phyloP scores from a whole-genome alignment of 2,113 vertebrate species.

The Pluvialis apricaria region DNA sequence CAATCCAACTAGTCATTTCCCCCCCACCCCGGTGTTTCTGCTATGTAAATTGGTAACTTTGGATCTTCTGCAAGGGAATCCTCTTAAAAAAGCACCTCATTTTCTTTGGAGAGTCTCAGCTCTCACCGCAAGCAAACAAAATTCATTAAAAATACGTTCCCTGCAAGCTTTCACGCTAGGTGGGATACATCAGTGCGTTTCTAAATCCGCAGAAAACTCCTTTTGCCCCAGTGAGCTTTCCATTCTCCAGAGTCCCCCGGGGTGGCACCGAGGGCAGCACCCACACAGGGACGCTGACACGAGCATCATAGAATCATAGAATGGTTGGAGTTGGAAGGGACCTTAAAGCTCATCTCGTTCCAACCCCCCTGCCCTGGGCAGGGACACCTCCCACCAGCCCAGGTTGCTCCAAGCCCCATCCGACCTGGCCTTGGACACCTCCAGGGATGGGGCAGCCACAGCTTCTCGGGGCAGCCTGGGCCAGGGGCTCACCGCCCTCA shows the following conservation, averaged over 20 bases:
- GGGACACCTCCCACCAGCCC: background rate
- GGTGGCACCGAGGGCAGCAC: background rate
- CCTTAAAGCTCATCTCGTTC: background rate
- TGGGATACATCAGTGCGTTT: background rate
- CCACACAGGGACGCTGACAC: accelerated
- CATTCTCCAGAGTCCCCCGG: accelerated
- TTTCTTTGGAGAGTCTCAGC: background rate
- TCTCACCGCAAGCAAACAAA: background rate
- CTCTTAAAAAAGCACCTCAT: background rate
- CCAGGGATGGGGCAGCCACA: background rate
- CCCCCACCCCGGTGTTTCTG: background rate
- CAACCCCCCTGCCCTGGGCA: background rate
- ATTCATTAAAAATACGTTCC: background rate
- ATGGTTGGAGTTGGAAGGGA: background rate
- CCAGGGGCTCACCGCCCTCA: background rate
- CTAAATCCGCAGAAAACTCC: background rate
- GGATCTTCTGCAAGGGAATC: background rate
- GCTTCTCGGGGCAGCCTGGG: background rate
- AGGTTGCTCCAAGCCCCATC: background rate
- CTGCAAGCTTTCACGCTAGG: background rate
- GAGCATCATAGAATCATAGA: background rate
- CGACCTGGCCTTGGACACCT: background rate
- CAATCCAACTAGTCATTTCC: background rate
- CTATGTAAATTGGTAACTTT: background rate
- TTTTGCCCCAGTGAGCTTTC: background rate